A percentile compares a stretch with the other conserved stretches of the same genome.
phyloP scores from a whole-genome alignment of 2,888 invertebrate species.

The Cloeon dipterum region DNA sequence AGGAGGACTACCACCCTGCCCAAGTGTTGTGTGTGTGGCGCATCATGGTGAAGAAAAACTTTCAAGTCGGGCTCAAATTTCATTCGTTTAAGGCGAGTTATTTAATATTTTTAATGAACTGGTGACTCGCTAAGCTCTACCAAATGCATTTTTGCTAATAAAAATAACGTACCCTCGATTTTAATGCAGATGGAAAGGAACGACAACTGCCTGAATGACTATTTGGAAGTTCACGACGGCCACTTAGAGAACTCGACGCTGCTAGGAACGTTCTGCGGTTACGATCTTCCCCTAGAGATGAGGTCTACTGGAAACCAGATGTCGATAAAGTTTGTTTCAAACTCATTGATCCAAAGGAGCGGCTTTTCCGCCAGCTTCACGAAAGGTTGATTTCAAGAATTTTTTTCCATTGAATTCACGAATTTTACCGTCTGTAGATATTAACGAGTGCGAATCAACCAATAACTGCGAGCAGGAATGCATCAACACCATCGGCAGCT shows the following conservation, averaged over 20 bases:
- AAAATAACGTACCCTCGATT: too few species aligned
- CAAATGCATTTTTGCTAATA: too few species aligned
- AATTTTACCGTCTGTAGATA: too few species aligned
- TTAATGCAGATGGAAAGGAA: conserved; percentile 93
- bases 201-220: conserved; percentile 95
- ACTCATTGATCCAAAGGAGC: conserved; percentile 89
- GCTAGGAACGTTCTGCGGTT: conserved; percentile 80
- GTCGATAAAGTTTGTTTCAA: conserved; percentile 87
- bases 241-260: conserved; percentile 60
- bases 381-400: conserved; percentile 39
- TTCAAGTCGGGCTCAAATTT: conserved; percentile 75
- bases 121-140: too few species aligned
- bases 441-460: conserved; percentile 84
- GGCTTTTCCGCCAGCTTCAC: conserved; percentile 94
- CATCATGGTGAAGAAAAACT: conserved; percentile 74
- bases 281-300: conserved; percentile 81
- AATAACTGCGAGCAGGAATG: conserved; percentile 86
- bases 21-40: conserved; percentile 94
- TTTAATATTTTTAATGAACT: too few species aligned
- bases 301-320: conserved; percentile 80
- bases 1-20: conserved; percentile 88
- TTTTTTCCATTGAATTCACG: too few species aligned
- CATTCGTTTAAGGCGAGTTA: conserved; percentile 75
- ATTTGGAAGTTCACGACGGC: conserved; percentile 86
- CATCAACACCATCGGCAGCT: conserved; percentile 76